phyloP scores from a whole-genome alignment of 2,888 invertebrate genomes.

The Ecliptopera silaceata region DNA sequence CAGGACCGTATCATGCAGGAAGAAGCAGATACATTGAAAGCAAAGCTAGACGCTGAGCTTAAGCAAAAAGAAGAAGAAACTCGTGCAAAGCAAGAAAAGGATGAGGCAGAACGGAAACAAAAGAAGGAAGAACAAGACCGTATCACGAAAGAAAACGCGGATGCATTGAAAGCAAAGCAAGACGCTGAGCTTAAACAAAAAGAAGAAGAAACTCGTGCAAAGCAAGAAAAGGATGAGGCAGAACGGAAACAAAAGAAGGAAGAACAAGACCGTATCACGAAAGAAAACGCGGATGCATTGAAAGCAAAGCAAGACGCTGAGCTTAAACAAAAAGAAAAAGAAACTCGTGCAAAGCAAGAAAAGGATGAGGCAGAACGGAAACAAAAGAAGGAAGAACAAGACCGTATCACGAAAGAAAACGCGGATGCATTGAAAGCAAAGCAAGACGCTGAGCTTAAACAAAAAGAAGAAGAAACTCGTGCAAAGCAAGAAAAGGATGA shows the following conservation, averaged over 20 bases:
- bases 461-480: background rate
- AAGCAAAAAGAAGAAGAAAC: background rate
- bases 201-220: background rate
- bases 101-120: slow-evolving; percentile 19
- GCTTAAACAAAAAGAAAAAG: background rate
- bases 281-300: background rate
- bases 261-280: slow-evolving; percentile 4
- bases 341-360: background rate
- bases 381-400: background rate
- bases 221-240: background rate
- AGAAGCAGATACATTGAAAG: too few relatives aligned
- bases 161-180: background rate
- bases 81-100: slow-evolving; percentile 2
- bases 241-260: background rate
- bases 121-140: background rate
- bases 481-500: slow-evolving; percentile 12
- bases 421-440: background rate
- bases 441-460: background rate
- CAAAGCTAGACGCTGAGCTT: too few relatives aligned
- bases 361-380: slow-evolving; percentile 10
- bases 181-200: background rate
- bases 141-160: background rate
- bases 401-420: background rate
- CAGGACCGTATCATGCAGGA: too few relatives aligned
- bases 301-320: slow-evolving; percentile 4